Evolutionary conservation across 2,797 vertebrate genomes (phyloP).

Genomic region (Acrocephalus scirpaceus): DNA sequence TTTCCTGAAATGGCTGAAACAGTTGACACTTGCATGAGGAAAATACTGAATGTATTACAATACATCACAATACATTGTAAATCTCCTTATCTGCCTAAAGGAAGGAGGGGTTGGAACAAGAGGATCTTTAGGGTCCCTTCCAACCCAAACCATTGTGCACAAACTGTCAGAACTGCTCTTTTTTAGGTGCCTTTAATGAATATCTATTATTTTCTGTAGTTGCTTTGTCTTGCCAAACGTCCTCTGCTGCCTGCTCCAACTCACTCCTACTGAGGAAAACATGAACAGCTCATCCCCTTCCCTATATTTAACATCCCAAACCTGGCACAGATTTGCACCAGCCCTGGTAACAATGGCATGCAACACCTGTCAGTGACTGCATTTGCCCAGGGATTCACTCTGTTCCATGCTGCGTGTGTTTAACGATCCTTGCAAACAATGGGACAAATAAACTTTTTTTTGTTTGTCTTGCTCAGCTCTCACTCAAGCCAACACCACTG

Average conservation of each 20-base stretch:
- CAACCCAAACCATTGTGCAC: not conserved
- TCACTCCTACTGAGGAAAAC: not conserved
- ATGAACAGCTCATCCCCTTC: not conserved
- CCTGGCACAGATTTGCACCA: conserved; percentile 29
- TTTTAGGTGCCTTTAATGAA: not conserved
- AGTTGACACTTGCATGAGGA: not conserved
- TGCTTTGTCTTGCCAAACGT: not conserved
- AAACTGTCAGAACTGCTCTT: not conserved
- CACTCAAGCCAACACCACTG: not conserved
- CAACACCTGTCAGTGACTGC: conserved; percentile 41
- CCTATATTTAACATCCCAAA: conserved; percentile 27
- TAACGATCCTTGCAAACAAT: conserved; percentile 18
- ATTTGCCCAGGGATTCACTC: conserved; percentile 50
- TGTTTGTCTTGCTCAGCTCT: not conserved
- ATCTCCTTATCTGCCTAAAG: not conserved
- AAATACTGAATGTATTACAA: not conserved
- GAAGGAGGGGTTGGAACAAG: not conserved
- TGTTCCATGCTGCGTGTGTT: not conserved
- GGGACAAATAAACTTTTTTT: conserved; percentile 13
- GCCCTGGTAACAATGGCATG: conserved; percentile 36
- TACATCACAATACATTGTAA: not conserved
- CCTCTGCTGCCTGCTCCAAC: not conserved
- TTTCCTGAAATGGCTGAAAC: not conserved
- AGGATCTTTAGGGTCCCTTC: not conserved
- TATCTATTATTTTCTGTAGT: not conserved